Evolutionary conservation across 2,888 invertebrate species (phyloP).

Genomic region (Melinaea menophilus): DNA sequence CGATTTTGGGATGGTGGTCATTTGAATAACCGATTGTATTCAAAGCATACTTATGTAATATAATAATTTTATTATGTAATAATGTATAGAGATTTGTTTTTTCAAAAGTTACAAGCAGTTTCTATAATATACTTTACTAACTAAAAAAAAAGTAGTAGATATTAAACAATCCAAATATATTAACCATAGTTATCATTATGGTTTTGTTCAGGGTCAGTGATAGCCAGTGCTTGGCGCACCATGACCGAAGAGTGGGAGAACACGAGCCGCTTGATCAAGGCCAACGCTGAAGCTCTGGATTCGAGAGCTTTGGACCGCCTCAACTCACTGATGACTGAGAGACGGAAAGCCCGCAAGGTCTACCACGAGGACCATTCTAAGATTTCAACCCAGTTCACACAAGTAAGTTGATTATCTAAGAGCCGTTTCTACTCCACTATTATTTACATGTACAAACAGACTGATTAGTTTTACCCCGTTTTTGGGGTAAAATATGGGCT

Average conservation of each 20-base stretch:
- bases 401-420: conserved; percentile 62
- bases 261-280: conserved; percentile 87
- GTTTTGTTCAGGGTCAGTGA: conserved; percentile 76
- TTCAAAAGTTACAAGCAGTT: no score
- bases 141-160: no score
- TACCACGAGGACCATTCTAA: conserved; percentile 94
- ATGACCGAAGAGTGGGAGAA: conserved; percentile 94
- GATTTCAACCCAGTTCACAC: conserved; percentile 87
- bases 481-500: no score
- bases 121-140: no score
- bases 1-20: conserved; percentile 13
- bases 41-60: no score
- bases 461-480: no score
- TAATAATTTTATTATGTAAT: no score
- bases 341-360: conserved; percentile 89
- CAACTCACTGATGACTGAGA: conserved; percentile 88
- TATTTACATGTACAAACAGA: no score
- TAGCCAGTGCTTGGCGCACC: conserved; percentile 86
- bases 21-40: conserved; percentile 16
- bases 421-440: no score
- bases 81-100: not conserved
- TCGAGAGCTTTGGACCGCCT: conserved; percentile 89
- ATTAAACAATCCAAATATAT: no score
- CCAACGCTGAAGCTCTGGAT: conserved; percentile 92
- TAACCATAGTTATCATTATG: not conserved